Conservation (phyloP, 2,113 vertebrate genomes). For the Smithornis capensis region DNA sequence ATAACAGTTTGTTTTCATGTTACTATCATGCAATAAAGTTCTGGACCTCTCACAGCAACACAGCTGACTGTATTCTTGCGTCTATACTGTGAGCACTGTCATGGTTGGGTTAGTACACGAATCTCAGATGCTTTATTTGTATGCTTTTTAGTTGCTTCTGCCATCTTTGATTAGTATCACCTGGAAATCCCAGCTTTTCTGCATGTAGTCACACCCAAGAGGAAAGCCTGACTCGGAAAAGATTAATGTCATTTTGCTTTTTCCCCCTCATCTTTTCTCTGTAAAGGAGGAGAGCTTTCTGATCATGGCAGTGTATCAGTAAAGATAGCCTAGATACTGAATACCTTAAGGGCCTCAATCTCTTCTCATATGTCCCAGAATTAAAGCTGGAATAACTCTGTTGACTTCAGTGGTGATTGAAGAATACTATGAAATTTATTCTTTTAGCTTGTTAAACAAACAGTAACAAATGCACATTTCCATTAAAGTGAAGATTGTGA, state of each 20-base stretch:
- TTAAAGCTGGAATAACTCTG: constrained; percentile 29
- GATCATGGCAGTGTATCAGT: constrained; percentile 37
- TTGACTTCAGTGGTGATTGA: neutral
- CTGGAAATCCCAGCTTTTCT: constrained; percentile 61
- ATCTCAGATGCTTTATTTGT: constrained; percentile 53
- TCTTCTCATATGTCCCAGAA: neutral
- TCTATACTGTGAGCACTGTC: neutral
- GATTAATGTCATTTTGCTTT: constrained; percentile 62
- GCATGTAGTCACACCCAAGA: constrained; percentile 60
- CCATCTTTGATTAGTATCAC: constrained; percentile 57
- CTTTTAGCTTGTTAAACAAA: neutral
- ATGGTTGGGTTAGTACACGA: constrained; percentile 25
- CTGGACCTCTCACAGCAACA: neutral
- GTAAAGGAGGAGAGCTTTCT: constrained; percentile 57
- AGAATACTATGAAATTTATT: neutral
- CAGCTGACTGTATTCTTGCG: neutral
- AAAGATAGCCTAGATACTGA: constrained; percentile 23
- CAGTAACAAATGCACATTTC: neutral
- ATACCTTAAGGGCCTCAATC: constrained; percentile 47
- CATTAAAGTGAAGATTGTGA: neutral
- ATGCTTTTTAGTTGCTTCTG: constrained; percentile 55
- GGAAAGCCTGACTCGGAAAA: constrained; percentile 52
- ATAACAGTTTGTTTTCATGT: neutral
- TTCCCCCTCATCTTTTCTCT: constrained; percentile 36
- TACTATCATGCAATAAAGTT: neutral